Conservation (phyloP, 2,113 vertebrate genomes). For the Clarias gariepinus region DNA sequence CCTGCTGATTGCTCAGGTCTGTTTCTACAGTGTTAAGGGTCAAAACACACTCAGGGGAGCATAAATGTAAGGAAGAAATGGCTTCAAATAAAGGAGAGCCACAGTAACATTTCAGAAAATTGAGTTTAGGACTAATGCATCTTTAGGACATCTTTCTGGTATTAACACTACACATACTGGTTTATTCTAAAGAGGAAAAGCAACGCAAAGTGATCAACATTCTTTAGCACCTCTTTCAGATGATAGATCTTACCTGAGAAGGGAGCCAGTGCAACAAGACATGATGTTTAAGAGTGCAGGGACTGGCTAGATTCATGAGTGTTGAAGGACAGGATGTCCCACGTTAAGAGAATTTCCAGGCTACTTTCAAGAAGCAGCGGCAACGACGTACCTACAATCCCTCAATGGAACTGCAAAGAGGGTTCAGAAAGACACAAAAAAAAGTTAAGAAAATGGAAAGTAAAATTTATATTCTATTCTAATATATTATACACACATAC, state of each 20-base stretch:
- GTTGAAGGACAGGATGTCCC: constrained; percentile 6
- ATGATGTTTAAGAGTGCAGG: constrained; percentile 38
- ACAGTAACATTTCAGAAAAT: not conserved
- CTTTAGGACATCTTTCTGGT: not conserved
- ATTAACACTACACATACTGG: not conserved
- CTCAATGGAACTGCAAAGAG: constrained; percentile 23
- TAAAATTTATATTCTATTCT: not conserved
- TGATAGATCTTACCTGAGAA: constrained; percentile 43
- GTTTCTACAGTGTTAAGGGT: constrained; percentile 41
- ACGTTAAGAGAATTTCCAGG: constrained; percentile 5
- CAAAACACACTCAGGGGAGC: constrained; percentile 12
- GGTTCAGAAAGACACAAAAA: not conserved
- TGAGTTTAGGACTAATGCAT: not conserved
- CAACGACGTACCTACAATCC: not conserved
- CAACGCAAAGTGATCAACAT: not conserved
- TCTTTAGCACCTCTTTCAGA: not conserved
- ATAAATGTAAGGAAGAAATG: constrained; percentile 14
- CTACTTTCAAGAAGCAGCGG: not conserved
- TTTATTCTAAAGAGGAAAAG: not conserved
- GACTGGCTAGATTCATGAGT: constrained; percentile 27
- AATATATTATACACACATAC: too few species aligned
- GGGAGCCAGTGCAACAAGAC: constrained; percentile 34
- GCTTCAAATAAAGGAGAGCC: not conserved
- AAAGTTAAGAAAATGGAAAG: not conserved
- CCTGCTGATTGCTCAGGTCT: constrained; percentile 41